Percentiles rank a stretch among this genome's conserved stretches.
Evolutionary conservation across 1,140 invertebrate species (phyloP).

Genomic region (Bemisia tabaci): DNA sequence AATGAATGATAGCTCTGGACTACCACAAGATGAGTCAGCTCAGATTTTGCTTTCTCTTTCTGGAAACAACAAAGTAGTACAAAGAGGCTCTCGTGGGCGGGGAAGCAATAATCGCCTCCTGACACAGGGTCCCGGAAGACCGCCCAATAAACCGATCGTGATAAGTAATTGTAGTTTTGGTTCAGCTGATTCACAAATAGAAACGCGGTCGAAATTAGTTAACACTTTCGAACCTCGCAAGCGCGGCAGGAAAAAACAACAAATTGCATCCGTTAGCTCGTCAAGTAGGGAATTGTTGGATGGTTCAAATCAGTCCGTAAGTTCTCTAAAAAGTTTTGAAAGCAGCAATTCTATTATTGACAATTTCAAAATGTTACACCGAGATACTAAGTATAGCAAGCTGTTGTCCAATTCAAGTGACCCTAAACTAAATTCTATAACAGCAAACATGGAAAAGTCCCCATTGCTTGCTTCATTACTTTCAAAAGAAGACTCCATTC

Average conservation of each 20-base stretch:
- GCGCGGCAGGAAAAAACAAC: not conserved
- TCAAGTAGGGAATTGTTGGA: not conserved
- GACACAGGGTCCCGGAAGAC: not conserved
- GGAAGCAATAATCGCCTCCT: not conserved
- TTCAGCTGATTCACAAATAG: not conserved
- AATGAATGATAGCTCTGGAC: constrained; percentile 1
- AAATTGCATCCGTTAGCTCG: not conserved
- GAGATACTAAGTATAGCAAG: not conserved
- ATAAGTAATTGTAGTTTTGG: not conserved
- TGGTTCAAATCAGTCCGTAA: not conserved
- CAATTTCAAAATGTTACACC: not conserved
- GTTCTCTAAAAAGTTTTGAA: not conserved
- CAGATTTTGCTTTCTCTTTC: constrained; percentile 27
- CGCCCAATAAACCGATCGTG: not conserved
- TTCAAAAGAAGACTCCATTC: constrained; percentile 18
- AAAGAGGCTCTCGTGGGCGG: not conserved
- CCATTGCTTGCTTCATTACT: constrained; percentile 22
- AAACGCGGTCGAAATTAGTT: not conserved
- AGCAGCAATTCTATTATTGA: not conserved
- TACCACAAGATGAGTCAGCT: constrained; percentile 24
- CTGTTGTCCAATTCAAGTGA: not conserved
- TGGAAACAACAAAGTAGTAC: constrained; percentile 6
- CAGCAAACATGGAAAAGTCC: constrained; percentile 7
- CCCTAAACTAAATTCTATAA: not conserved
- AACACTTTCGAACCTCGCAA: not conserved